Evolutionary conservation across 2,113 vertebrate genomes (phyloP).

Genomic region (Pseudopodoces humilis): DNA sequence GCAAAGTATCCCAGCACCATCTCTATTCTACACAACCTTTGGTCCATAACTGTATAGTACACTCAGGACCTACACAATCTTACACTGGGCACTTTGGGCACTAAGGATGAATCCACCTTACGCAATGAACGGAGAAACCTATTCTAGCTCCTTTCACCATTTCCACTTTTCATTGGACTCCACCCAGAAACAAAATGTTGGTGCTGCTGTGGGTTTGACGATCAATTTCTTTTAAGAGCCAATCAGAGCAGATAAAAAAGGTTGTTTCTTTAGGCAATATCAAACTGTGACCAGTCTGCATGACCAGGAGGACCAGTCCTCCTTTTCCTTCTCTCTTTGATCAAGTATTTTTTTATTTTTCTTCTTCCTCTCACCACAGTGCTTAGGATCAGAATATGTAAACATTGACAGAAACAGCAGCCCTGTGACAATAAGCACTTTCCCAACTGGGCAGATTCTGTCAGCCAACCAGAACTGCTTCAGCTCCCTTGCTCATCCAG

Average conservation of each 20-base stretch:
- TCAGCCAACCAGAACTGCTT: conserved; percentile 74
- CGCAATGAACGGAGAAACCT: conserved; percentile 63
- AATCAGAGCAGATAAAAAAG: conserved; percentile 63
- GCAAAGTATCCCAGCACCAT: conserved; percentile 33
- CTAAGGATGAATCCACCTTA: conserved; percentile 31
- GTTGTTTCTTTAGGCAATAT: conserved; percentile 71
- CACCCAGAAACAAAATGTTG: conserved; percentile 56
- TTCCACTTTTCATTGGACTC: conserved; percentile 40
- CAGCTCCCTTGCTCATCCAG: conserved; percentile 70
- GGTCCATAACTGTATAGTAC: conserved; percentile 8
- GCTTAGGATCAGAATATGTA: conserved; percentile 85
- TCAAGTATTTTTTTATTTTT: conserved; percentile 78
- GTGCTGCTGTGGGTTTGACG: conserved; percentile 82
- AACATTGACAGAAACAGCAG: conserved; percentile 85
- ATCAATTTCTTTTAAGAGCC: conserved; percentile 76
- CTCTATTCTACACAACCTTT: conserved; percentile 30
- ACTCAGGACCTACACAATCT: conserved; percentile 9
- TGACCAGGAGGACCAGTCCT: conserved; percentile 73
- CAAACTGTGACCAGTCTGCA: conserved; percentile 70
- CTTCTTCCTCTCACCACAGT: conserved; percentile 83
- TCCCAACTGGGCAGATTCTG: conserved; percentile 75
- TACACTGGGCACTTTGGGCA: not conserved
- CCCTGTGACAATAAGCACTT: conserved; percentile 79
- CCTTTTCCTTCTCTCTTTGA: conserved; percentile 79
- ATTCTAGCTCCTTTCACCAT: conserved; percentile 42